Evolutionary conservation across 2,888 invertebrate genomes (phyloP).

Genomic region (Melinopterus prodromus): DNA sequence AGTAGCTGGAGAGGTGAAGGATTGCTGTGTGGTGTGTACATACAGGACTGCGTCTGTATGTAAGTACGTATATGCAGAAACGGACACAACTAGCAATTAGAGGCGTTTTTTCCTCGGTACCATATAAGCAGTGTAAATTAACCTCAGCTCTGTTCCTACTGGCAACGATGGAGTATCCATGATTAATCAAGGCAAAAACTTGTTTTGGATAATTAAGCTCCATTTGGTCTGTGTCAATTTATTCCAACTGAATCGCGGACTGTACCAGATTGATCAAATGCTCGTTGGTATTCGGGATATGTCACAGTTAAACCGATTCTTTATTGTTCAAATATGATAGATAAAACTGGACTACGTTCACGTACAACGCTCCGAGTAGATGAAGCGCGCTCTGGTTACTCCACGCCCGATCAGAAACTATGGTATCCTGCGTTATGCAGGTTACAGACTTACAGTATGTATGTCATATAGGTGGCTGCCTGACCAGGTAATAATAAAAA

Average conservation of each 20-base stretch:
- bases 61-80: neutral
- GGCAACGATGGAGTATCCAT: slow-evolving; percentile 4
- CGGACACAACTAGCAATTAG: neutral
- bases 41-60: neutral
- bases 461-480: too few relatives aligned
- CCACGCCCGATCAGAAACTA: too few relatives aligned
- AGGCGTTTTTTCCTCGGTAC: neutral
- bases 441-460: too few relatives aligned
- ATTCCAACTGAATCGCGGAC: neutral
- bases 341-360: too few relatives aligned
- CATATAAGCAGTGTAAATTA: neutral
- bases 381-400: too few relatives aligned
- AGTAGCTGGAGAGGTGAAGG: neutral
- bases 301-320: too few relatives aligned
- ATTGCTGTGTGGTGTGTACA: neutral
- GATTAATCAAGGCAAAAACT: neutral
- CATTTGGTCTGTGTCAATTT: neutral
- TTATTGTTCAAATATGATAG: too few relatives aligned
- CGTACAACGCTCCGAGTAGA: too few relatives aligned
- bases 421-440: too few relatives aligned
- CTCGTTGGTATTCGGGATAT: neutral
- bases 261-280: neutral
- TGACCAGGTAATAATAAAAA: too few relatives aligned
- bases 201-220: neutral
- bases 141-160: neutral